phyloP scores from a whole-genome alignment of 2,888 invertebrate species.

The Teleiodes luculella region DNA sequence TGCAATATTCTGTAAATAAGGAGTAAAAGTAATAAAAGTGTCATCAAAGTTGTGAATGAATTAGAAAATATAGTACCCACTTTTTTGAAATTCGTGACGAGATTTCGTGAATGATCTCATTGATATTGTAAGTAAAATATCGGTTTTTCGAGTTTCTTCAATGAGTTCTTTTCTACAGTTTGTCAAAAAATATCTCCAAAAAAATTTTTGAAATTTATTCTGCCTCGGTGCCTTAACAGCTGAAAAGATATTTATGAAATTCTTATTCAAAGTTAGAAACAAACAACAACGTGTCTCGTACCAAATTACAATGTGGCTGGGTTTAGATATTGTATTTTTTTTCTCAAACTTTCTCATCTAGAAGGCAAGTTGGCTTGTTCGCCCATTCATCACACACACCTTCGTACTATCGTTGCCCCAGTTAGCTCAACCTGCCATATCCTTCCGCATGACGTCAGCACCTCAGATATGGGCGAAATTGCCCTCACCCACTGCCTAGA shows the following conservation, averaged over 20 bases:
- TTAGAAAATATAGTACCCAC: not conserved
- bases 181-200: too few relatives aligned
- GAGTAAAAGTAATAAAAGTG: not conserved
- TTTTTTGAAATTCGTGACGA: too few relatives aligned
- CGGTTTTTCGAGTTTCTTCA: too few relatives aligned
- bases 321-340: not conserved
- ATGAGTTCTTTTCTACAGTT: too few relatives aligned
- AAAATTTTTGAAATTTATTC: too few relatives aligned
- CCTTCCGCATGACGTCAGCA: conserved; percentile 65
- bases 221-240: too few relatives aligned
- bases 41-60: not conserved
- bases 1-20: not conserved
- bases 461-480: conserved; percentile 66
- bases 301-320: too few relatives aligned
- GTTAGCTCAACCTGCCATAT: conserved; percentile 48
- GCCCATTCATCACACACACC: conserved; percentile 7
- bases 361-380: not conserved
- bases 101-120: too few relatives aligned
- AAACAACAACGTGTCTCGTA: too few relatives aligned
- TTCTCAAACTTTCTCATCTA: not conserved
- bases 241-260: too few relatives aligned
- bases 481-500: conserved; percentile 62
- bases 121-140: too few relatives aligned
- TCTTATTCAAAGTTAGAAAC: too few relatives aligned
- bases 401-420: conserved; percentile 37